Conservation (phyloP, 2,113 vertebrate genomes). For the Chrysochloris asiatica region DNA sequence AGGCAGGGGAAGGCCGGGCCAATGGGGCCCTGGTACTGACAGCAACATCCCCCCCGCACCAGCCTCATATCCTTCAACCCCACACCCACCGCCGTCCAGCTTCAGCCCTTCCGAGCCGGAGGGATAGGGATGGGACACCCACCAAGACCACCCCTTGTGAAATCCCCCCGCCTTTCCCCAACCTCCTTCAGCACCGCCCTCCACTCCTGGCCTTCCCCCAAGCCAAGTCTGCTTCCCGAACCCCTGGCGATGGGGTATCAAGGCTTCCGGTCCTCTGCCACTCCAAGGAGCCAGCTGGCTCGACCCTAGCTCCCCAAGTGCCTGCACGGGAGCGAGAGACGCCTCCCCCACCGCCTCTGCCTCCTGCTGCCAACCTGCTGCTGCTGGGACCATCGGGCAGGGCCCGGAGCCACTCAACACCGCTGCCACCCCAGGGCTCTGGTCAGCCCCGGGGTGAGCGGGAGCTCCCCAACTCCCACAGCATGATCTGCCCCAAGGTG, state of each 20-base stretch:
- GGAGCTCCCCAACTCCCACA: slow-evolving; percentile 87
- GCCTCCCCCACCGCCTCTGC: slow-evolving; percentile 71
- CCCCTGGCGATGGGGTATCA: slow-evolving; percentile 78
- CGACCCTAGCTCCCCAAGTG: slow-evolving; percentile 80
- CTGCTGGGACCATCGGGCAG: slow-evolving; percentile 87
- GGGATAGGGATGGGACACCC: slow-evolving; percentile 76
- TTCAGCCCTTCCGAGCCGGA: slow-evolving; percentile 63
- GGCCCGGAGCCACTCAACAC: slow-evolving; percentile 94
- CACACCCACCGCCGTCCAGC: slow-evolving; percentile 73
- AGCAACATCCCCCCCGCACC: slow-evolving; percentile 58
- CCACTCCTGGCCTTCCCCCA: slow-evolving; percentile 93
- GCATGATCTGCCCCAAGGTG: slow-evolving; percentile 84
- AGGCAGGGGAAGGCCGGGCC: slow-evolving; percentile 72
- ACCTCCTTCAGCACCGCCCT: slow-evolving; percentile 93
- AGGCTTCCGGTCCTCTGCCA: slow-evolving; percentile 83
- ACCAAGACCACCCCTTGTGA: slow-evolving; percentile 87
- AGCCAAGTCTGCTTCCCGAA: slow-evolving; percentile 75
- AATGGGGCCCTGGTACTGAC: neutral
- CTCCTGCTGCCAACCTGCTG: slow-evolving; percentile 80
- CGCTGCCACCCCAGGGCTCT: slow-evolving; percentile 92
- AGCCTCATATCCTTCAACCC: slow-evolving; percentile 60
- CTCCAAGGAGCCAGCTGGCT: slow-evolving; percentile 73
- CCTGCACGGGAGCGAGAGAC: slow-evolving; percentile 81
- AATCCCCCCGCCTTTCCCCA: slow-evolving; percentile 94
- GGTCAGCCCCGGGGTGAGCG: slow-evolving; percentile 90